These are phyloP conservation scores for Maniola jurtina DNA, from an alignment of 1,140 invertebrate species.

Conservation along the genomic window DNA sequence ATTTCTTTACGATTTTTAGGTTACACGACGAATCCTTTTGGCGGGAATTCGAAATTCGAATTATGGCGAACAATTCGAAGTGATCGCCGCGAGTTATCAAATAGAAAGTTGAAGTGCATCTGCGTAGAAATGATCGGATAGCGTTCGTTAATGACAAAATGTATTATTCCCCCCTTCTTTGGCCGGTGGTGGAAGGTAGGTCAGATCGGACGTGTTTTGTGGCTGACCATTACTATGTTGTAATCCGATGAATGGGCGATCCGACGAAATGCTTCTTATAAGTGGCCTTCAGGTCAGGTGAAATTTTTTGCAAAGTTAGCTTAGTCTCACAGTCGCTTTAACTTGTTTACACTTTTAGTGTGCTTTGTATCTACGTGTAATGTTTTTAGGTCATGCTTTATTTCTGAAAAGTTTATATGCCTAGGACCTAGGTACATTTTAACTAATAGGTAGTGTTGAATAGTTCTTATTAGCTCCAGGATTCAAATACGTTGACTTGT, in stretches of 20 bases:
- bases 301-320: slow-evolving; percentile 12
- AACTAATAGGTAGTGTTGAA: too few species aligned
- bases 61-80: neutral
- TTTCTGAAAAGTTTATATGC: too few species aligned
- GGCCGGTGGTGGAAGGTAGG: slow-evolving; percentile 18
- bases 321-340: neutral
- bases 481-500: too few species aligned
- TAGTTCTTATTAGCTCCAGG: too few species aligned
- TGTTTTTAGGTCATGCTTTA: too few species aligned
- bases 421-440: too few species aligned
- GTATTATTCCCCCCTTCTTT: slow-evolving; percentile 20
- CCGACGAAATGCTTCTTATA: slow-evolving; percentile 6
- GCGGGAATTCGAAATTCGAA: neutral
- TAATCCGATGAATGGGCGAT: slow-evolving; percentile 13
- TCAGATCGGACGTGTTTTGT: slow-evolving; percentile 17
- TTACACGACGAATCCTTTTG: slow-evolving; percentile 43
- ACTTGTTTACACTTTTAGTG: neutral
- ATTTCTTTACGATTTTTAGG: slow-evolving; percentile 50
- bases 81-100: slow-evolving; percentile 4
- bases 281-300: slow-evolving; percentile 14
- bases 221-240: slow-evolving; percentile 4
- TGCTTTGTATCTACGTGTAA: neutral
- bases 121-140: slow-evolving; percentile 10
- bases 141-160: slow-evolving; percentile 16
- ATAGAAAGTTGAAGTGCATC: slow-evolving; percentile 27